A percentile compares a stretch with the other conserved stretches of the same genome.
phyloP scores from a whole-genome alignment of 2,888 invertebrate genomes.

The Zeuzera pyrina region DNA sequence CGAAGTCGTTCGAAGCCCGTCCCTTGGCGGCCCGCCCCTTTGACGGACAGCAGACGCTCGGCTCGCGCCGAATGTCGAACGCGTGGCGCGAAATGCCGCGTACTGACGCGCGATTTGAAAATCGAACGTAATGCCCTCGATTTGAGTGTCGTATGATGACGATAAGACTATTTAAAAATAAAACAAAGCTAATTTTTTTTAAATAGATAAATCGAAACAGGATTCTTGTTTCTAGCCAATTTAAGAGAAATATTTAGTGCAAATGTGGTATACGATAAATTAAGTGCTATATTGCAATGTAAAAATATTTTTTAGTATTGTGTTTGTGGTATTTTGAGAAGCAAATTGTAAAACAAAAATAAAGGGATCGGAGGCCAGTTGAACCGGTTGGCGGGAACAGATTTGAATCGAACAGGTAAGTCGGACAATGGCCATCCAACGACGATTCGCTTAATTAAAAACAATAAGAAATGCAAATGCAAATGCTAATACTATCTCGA shows the following conservation, averaged over 20 bases:
- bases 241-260: too few relatives aligned
- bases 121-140: constrained; percentile 30
- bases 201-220: neutral
- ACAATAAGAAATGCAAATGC: constrained; percentile 47
- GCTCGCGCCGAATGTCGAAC: constrained; percentile 46
- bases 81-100: constrained; percentile 39
- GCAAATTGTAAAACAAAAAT: too few relatives aligned
- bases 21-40: constrained; percentile 43
- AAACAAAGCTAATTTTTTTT: neutral
- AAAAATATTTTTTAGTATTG: constrained; percentile 6
- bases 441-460: constrained; percentile 64
- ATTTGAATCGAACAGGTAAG: constrained; percentile 59
- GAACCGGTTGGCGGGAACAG: constrained; percentile 46
- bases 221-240: neutral
- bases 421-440: constrained; percentile 59
- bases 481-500: too few relatives aligned
- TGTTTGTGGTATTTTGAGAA: constrained; percentile 43
- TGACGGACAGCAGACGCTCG: constrained; percentile 43
- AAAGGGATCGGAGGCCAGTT: constrained; percentile 41
- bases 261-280: constrained; percentile 3
- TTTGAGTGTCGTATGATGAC: neutral
- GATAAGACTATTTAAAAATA: neutral
- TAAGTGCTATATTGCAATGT: neutral
- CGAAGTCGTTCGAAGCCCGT: constrained; percentile 39
- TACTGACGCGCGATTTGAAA: constrained; percentile 26